Base-by-base conservation (phyloP, 1,140 invertebrate species). In the Physella acuta region DNA sequence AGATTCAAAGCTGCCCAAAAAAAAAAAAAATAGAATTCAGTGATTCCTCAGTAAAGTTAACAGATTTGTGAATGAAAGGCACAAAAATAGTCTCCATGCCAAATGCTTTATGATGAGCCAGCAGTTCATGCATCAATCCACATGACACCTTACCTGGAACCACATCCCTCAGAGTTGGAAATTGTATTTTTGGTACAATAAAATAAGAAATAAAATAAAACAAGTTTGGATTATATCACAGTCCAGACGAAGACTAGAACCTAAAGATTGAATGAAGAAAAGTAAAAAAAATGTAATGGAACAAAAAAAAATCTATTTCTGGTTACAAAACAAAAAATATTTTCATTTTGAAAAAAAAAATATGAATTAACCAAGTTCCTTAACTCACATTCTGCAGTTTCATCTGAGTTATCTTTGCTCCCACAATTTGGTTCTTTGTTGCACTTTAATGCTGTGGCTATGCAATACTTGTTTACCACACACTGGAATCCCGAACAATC, bases 401-500 rank as follows among this genome's bases (percentile, higher is more conserved):
- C 78, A 70, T 80, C 77, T 30, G 77, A 78, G 51, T 75, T 58
- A 58, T 78, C 77, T 49, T 63, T 63, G 30, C 33, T 44, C 0
- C 77, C 78, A 71, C 78, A 80, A 68, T 80, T 80, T 34, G 73
- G 76, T 24, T 75, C 53, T 20, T 71, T 44, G 64, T 80, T 77
- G 73, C 78, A 80, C 37, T 75, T 77, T 28, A 80, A 61, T 68
- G 90, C 89, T 71, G 90, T 87, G 20, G 91, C 88, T 76, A 95
- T 94, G 86, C 93, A 95, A 80, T 90, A 94, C 70, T 89, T 88
- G 74, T 85, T 91, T 79, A 85, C 87, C 56, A 82, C 78, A 84
- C 92, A 93, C 24, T 87, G 85, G 81, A 92, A 92, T 73, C 90
- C 84, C 75, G 82, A 79, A 75, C 88, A 88, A 26, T 61, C 70